A percentile compares a stretch with the other conserved stretches of the same genome.
These are phyloP conservation scores for Bos indicus DNA, from an alignment of 2,113 vertebrate genomes.

Conservation along the genomic window DNA sequence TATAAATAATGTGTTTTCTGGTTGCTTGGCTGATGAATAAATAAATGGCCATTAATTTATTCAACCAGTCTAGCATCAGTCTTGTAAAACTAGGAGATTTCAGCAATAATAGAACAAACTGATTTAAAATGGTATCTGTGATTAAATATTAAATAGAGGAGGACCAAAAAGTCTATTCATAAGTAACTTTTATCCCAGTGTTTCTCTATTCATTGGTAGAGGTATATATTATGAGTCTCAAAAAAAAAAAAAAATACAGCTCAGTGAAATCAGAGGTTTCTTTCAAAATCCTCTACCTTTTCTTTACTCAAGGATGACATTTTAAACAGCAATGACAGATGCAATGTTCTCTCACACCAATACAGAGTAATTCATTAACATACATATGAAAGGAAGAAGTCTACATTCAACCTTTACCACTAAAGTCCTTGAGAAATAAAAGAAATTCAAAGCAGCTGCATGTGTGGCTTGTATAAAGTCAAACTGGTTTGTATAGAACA, in stretches of 20 bases:
- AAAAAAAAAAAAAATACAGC: no score
- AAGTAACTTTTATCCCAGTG: neutral
- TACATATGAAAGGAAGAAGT: neutral
- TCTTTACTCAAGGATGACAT: neutral
- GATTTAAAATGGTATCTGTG: neutral
- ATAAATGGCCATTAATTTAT: neutral
- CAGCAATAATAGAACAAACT: neutral
- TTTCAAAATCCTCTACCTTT: neutral
- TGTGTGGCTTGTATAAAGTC: neutral
- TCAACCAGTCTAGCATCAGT: neutral
- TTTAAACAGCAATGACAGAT: neutral
- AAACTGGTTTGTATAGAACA: neutral
- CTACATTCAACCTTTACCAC: neutral
- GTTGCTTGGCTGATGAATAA: neutral
- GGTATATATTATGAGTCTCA: neutral
- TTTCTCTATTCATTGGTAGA: neutral
- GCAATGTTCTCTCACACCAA: neutral
- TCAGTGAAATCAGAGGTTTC: neutral
- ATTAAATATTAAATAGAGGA: neutral
- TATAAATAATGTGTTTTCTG: neutral
- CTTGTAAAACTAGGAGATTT: neutral
- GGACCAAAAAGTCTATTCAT: neutral
- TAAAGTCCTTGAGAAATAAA: slow-evolving; percentile 36
- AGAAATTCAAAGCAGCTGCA: neutral
- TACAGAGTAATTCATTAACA: slow-evolving; percentile 38